Conservation (phyloP, 2,888 invertebrate genomes). For the Cantharis lateralis region DNA sequence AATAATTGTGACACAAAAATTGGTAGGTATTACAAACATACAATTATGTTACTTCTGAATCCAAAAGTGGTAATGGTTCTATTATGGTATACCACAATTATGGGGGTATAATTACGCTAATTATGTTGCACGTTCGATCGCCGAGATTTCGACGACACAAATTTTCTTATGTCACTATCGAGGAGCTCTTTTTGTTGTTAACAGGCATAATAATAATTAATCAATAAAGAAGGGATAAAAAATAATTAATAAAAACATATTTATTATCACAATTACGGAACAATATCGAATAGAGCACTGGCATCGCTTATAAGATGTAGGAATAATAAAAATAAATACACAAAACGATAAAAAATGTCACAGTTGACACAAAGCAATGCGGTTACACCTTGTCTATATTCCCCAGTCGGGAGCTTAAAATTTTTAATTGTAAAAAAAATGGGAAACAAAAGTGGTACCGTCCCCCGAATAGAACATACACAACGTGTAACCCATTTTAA, state of each 20-base stretch:
- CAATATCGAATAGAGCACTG: slow-evolving; percentile 46
- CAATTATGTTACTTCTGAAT: background rate
- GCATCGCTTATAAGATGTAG: slow-evolving; percentile 34
- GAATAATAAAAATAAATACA: slow-evolving; percentile 1
- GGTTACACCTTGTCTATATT: background rate
- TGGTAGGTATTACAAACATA: background rate
- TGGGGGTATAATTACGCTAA: background rate
- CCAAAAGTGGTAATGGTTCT: background rate
- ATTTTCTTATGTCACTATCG: background rate
- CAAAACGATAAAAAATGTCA: background rate
- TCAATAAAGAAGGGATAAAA: slow-evolving; percentile 47
- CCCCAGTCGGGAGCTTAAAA: background rate
- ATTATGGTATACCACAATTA: background rate
- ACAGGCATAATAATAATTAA: slow-evolving; percentile 37
- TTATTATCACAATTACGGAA: slow-evolving; percentile 56
- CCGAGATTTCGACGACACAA: background rate
- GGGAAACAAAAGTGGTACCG: background rate
- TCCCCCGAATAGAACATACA: slow-evolving; percentile 7
- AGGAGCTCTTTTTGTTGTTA: background rate
- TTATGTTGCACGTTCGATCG: background rate
- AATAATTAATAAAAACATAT: slow-evolving; percentile 52
- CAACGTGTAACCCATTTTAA: slow-evolving; percentile 9
- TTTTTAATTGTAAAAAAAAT: background rate
- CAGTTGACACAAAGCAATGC: background rate
- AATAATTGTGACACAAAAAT: background rate